Percentiles rank a stretch among this genome's conserved stretches.
These are phyloP conservation scores for Semnornis frantzii DNA, from an alignment of 2,113 vertebrate genomes.

Conservation along the genomic window DNA sequence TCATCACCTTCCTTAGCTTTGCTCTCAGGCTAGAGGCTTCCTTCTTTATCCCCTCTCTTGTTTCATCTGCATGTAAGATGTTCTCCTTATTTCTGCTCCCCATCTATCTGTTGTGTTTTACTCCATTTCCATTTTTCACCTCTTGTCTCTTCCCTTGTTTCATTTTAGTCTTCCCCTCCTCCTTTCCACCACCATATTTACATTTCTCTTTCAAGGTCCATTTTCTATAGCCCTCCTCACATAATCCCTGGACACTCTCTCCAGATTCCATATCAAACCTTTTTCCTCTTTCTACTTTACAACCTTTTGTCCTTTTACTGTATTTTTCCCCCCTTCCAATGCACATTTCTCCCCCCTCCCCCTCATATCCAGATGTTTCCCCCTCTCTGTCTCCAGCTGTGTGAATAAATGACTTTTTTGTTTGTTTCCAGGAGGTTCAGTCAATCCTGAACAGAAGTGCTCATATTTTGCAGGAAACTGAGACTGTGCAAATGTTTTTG, in stretches of 20 bases:
- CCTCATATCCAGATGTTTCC: slow-evolving; percentile 58
- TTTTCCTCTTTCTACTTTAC: slow-evolving; percentile 21
- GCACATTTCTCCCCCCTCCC: not conserved
- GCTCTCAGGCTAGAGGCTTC: not conserved
- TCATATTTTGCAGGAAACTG: not conserved
- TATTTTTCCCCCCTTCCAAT: not conserved
- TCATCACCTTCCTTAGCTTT: not conserved
- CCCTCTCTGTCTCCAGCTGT: slow-evolving; percentile 50
- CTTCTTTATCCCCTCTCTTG: not conserved
- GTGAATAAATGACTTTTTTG: slow-evolving; percentile 55
- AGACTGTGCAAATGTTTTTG: not conserved
- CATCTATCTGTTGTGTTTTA: not conserved
- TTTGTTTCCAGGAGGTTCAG: slow-evolving; percentile 40
- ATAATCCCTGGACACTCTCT: slow-evolving; percentile 24
- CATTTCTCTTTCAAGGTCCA: slow-evolving; percentile 23
- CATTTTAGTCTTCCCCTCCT: not conserved
- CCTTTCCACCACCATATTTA: slow-evolving; percentile 19
- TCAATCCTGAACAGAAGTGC: slow-evolving; percentile 13
- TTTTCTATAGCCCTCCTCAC: slow-evolving; percentile 12
- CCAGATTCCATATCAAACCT: not conserved
- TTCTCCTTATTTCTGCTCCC: not conserved
- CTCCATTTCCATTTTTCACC: not conserved
- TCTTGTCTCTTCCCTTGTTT: not conserved
- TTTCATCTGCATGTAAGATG: not conserved
- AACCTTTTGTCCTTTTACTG: slow-evolving; percentile 55